Evolutionary conservation across 2,888 invertebrate genomes (phyloP).

Genomic region (Troilus luridus): DNA sequence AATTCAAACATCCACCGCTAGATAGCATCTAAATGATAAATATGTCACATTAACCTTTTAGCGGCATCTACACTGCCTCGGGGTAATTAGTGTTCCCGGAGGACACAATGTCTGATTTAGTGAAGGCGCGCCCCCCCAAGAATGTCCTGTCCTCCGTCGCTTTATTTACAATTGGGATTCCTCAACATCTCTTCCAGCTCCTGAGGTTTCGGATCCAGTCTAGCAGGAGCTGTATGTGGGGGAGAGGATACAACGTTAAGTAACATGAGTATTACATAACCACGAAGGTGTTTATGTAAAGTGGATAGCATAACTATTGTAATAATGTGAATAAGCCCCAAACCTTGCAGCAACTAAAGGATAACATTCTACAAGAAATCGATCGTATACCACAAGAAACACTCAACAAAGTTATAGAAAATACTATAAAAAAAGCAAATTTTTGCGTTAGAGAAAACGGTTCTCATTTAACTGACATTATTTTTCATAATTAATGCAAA

Average conservation of each 20-base stretch:
- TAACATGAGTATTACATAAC: not conserved
- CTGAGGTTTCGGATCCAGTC: not conserved
- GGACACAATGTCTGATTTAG: conserved; percentile 52
- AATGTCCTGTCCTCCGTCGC: conserved; percentile 16
- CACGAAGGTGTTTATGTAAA: too few relatives aligned
- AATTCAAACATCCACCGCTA: conserved; percentile 47
- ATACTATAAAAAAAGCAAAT: too few relatives aligned
- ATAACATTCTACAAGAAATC: too few relatives aligned
- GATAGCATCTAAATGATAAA: conserved; percentile 58
- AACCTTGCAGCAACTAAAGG: too few relatives aligned
- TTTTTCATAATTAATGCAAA: too few relatives aligned
- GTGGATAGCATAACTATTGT: too few relatives aligned
- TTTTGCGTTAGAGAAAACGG: too few relatives aligned
- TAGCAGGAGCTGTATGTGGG: not conserved
- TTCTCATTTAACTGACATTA: too few relatives aligned
- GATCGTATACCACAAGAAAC: too few relatives aligned
- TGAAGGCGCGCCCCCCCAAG: conserved; percentile 19
- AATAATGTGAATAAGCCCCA: too few relatives aligned
- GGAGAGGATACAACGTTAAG: not conserved
- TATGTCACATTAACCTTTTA: conserved; percentile 59
- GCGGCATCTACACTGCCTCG: conserved; percentile 37
- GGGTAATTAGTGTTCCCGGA: conserved; percentile 51
- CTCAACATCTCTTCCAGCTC: not conserved
- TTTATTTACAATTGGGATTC: conserved; percentile 30
- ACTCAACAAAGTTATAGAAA: too few relatives aligned